phyloP scores from a whole-genome alignment of 2,888 invertebrate genomes.

The Agrilus biguttatus region DNA sequence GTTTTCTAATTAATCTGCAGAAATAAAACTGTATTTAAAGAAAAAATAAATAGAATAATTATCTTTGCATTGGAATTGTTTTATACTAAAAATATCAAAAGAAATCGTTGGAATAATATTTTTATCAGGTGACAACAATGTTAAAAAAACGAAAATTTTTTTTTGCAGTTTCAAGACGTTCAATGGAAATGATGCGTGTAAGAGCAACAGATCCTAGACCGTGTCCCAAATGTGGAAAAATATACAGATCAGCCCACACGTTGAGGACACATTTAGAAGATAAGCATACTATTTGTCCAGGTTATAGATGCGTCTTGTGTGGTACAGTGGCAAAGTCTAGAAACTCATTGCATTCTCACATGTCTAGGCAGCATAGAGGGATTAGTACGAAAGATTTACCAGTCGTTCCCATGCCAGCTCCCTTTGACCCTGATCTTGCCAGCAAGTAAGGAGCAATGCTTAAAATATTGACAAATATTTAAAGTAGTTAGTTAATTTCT shows the following conservation, averaged over 20 bases:
- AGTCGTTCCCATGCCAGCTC: constrained; percentile 82
- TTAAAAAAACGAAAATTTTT: constrained; percentile 8
- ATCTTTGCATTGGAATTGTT: too few species aligned
- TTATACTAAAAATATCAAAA: too few species aligned
- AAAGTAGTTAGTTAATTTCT: too few species aligned
- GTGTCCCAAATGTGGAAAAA: constrained; percentile 86
- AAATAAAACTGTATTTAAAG: too few species aligned
- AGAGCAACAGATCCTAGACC: constrained; percentile 85
- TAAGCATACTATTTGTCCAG: constrained; percentile 85
- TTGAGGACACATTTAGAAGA: constrained; percentile 83
- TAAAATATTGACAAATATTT: neutral
- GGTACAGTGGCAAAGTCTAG: constrained; percentile 87
- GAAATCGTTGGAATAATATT: too few species aligned
- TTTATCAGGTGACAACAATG: too few species aligned
- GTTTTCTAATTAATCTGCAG: too few species aligned
- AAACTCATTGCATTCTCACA: constrained; percentile 84
- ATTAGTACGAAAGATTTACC: constrained; percentile 88
- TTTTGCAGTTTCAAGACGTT: constrained; percentile 54
- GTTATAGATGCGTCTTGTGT: constrained; percentile 81
- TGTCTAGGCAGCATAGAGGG: constrained; percentile 86
- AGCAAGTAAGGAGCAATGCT: constrained; percentile 40
- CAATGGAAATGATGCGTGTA: constrained; percentile 72
- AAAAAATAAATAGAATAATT: too few species aligned
- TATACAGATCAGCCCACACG: constrained; percentile 83
- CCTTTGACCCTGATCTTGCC: constrained; percentile 82